Evolutionary conservation across 2,797 vertebrate genomes (phyloP), one percentile per base, ranked within the genome.

Genomic region (Pseudotriccus pelzelni): DNA sequence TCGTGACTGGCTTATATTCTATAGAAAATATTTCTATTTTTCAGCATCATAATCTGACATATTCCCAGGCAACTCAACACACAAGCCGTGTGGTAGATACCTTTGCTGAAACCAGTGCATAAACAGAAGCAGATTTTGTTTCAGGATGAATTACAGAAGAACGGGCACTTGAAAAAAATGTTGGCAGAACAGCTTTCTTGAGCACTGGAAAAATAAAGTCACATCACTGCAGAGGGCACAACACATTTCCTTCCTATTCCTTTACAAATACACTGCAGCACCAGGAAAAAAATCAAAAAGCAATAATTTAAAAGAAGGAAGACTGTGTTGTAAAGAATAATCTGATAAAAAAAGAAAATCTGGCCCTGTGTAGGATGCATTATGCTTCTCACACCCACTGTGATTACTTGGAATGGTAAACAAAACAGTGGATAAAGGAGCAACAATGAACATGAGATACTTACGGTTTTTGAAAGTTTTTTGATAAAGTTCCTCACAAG

Each of bases 401-500:
- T 17, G 39, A 85, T 67, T 93, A 93, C 90, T 88, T 52, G 58
- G 93, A 92, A 79, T 46, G 12, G 44, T 78, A 80, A 96, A 93
- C 46, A 86, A 64, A 84, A 67, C 12, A 89, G 27, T 22, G 43
- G 10, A 46, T 77, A 79, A 36, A 89, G 44, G 69, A 77, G 46
- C 1, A 83, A 55, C 25, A 52, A 81, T 52, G 2, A 87, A 67
- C 52, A 67, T 34, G 25, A 92, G 62, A 80, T 25, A 75, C 83
- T 41, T 89, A 84, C 1, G 64, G 78, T 8, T 79, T 96, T 60
- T 76, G 84, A 77, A 96, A 81, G 60, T 77, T 81, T 92, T 96
- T 95, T 93, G 93, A 91, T 86, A 90, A 87, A 92, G 41, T 41
- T 76, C 68, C 86, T 84, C 87, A 87, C 82, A 90, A 93, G 67